Evolutionary conservation across 2,113 vertebrate species (phyloP), one percentile per base, ranked within the genome.

Genomic region (Phrynosoma platyrhinos): DNA sequence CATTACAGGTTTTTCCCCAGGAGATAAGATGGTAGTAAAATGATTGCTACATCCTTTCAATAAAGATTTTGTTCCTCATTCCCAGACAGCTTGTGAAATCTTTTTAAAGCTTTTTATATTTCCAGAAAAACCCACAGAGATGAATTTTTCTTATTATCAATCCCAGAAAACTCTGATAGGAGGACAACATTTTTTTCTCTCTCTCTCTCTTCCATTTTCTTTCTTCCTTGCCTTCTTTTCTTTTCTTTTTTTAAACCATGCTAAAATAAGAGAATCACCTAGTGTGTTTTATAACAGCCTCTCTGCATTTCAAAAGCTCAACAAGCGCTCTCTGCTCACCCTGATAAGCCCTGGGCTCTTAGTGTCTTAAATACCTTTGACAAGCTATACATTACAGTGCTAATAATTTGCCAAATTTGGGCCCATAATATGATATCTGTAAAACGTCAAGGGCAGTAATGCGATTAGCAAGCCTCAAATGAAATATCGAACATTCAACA

Each of bases 351-450:
- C 97, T 95, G 97, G 96, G 97, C 97, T 97, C 96, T 96, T 97
- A 97, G 97, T 97, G 97, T 97, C 95, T 96, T 97, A 97, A 98
- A 97, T 97, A 97, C 95, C 96, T 96, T 96, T 97, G 96, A 97
- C 97, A 97, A 97, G 96, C 96, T 97, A 98, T 98, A 98, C 97
- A 98, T 98, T 98, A 98, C 96, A 96, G 96, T 95, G 95, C 97
- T 98, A 97, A 97, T 97, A 98, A 98, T 97, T 97, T 97, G 97
- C 96, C 97, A 98, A 98, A 98, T 98, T 97, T 98, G 97, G 96
- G 96, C 96, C 97, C 97, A 97, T 98, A 98, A 98, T 98, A 98
- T 96, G 95, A 97, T 98, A 98, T 98, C 98, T 98, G 97, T 97
- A 97, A 98, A 98, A 98, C 96, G 97, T 98, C 97, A 97, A 97